Evolutionary conservation across 2,113 vertebrate genomes (phyloP), one percentile per base, ranked within the genome.

Genomic region (Melierax canorus): DNA sequence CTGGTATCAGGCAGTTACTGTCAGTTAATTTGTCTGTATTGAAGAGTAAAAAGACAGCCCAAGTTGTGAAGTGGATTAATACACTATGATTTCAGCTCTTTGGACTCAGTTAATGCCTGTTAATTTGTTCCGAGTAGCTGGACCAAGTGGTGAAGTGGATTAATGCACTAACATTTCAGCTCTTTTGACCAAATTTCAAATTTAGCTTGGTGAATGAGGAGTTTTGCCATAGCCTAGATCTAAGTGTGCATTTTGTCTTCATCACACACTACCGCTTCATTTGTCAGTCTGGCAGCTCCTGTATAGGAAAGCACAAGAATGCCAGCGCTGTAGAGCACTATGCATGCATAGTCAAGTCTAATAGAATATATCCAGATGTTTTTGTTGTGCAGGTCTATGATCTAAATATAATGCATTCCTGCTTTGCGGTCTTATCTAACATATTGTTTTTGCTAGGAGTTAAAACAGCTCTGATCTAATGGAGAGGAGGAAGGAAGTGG

Each of bases 161-260:
- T 93, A 92, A 97, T 96, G 94, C 56, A 50, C 63, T 86, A 74
- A 76, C 92, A 45, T 83, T 86, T 87, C 41, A 15, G 55, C 41
- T 60, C 62, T 96, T 90, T 93, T 15, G 1, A 95, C 64, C 83
- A 59, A 32, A 62, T 85, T 80, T 86, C 86, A 69, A 46, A 88
- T 75, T 64, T 73, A 77, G 76, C 45, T 58, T 55, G 66, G 79
- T 82, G 95, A 92, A 85, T 56, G 74, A 81, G 78, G 74, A 74
- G 58, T 76, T 92, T 53, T 95, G 75, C 81, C 24, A 27, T 9
- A 75, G 72, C 86, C 76, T 74, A 46, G 46, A 77, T 90, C 75
- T 94, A 94, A 95, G 84, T 88, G 94, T 81, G 89, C 51, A 79
- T 96, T 98, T 97, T 97, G 93, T 97, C 95, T 96, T 97, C 93